These are phyloP conservation scores for Oligia latruncula DNA, from an alignment of 2,888 invertebrate species.

Conservation along the genomic window DNA sequence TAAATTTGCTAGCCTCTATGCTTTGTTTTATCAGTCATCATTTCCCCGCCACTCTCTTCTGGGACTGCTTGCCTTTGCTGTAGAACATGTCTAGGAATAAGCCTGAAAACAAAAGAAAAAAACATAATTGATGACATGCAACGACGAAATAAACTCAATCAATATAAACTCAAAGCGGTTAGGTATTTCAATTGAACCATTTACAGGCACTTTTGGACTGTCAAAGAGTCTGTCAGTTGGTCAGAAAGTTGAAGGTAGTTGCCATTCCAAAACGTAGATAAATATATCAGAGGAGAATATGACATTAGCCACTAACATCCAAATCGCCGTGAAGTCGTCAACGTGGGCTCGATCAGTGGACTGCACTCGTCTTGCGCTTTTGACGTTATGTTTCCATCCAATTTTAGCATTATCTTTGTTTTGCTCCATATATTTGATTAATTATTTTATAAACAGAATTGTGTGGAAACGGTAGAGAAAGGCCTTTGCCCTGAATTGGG, in stretches of 20 bases:
- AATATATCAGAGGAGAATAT: background rate
- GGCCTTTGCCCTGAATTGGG: background rate
- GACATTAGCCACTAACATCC: background rate
- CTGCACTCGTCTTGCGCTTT: background rate
- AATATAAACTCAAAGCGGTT: background rate
- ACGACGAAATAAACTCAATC: background rate
- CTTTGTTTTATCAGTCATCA: slow-evolving; percentile 58
- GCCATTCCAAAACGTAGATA: background rate
- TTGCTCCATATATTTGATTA: no score
- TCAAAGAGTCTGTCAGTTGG: background rate
- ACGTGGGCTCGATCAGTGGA: background rate
- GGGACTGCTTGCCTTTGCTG: slow-evolving; percentile 87
- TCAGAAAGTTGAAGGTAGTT: background rate
- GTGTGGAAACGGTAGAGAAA: background rate
- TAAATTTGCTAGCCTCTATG: slow-evolving; percentile 30
- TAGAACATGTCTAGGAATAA: slow-evolving; percentile 94
- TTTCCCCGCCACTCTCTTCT: slow-evolving; percentile 77
- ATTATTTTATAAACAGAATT: background rate
- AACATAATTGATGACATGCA: background rate
- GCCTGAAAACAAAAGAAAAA: slow-evolving; percentile 89
- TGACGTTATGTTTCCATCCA: background rate
- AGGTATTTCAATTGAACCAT: background rate
- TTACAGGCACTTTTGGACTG: background rate
- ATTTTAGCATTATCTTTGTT: background rate
- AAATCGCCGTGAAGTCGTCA: background rate